These are phyloP conservation scores for Choreutis nemorana DNA, from an alignment of 2,888 invertebrate species.

Conservation along the genomic window DNA sequence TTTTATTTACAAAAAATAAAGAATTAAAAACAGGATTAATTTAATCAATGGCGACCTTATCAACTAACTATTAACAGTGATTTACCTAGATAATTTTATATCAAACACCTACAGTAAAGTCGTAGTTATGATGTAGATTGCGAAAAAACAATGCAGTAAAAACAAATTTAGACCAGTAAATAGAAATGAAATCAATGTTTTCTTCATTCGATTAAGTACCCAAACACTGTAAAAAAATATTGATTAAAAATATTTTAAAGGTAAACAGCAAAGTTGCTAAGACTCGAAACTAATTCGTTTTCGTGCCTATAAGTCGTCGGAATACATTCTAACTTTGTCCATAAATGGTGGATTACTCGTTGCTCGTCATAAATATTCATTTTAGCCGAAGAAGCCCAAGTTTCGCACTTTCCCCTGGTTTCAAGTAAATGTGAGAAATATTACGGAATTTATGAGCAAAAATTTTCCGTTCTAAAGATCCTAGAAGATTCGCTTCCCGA, in stretches of 20 bases:
- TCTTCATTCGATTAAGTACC: too few species aligned
- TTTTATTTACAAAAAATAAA: too few species aligned
- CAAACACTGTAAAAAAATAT: neutral
- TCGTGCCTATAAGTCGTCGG: conserved; percentile 42
- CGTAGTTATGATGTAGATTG: too few species aligned
- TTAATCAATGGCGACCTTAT: too few species aligned
- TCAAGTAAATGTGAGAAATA: conserved; percentile 46
- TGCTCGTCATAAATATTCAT: conserved; percentile 62
- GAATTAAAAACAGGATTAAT: too few species aligned
- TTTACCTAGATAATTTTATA: too few species aligned
- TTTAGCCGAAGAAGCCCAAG: conserved; percentile 52
- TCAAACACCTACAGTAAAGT: too few species aligned
- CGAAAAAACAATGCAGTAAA: too few species aligned
- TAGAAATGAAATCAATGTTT: too few species aligned
- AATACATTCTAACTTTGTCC: conserved; percentile 55
- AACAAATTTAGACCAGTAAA: too few species aligned
- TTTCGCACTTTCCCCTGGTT: conserved; percentile 43
- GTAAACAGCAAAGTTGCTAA: conserved; percentile 13
- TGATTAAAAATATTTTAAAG: conserved; percentile 1
- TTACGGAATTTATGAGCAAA: conserved; percentile 59
- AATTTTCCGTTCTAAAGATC: conserved; percentile 38
- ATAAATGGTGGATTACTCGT: conserved; percentile 58
- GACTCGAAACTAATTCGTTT: conserved; percentile 26
- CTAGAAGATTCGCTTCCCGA: too few species aligned
- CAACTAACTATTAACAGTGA: too few species aligned